A percentile compares a stretch with the other conserved stretches of the same genome.
Evolutionary conservation across 1,140 invertebrate species (phyloP).

Genomic region (Heliothis virescens): DNA sequence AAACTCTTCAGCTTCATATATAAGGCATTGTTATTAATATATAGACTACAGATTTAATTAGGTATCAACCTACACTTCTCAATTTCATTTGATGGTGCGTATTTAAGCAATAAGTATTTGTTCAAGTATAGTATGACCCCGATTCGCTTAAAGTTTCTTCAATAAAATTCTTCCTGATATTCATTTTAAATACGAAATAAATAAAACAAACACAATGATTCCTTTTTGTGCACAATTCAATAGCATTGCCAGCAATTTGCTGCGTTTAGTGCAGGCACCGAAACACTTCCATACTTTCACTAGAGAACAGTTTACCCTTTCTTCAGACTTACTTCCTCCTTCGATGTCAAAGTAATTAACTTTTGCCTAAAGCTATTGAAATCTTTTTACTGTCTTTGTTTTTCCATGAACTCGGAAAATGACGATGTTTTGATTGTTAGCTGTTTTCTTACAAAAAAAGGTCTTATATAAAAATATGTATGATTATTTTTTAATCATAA

Average conservation of each 20-base stretch:
- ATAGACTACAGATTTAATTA: no score
- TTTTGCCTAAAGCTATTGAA: neutral
- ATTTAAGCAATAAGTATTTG: no score
- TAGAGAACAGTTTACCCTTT: conserved; percentile 52
- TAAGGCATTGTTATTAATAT: no score
- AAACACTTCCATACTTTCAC: conserved; percentile 65
- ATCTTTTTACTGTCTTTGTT: neutral
- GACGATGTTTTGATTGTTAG: no score
- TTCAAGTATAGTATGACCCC: no score
- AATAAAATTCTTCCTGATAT: neutral
- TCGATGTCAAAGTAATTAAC: conserved; percentile 39
- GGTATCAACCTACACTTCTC: no score
- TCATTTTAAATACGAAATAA: neutral
- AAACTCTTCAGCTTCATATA: no score
- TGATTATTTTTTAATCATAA: no score
- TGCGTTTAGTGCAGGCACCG: conserved; percentile 52
- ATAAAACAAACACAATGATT: neutral
- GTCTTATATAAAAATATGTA: no score
- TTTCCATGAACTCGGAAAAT: neutral
- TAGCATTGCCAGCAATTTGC: conserved; percentile 19
- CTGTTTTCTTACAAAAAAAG: no score
- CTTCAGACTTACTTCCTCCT: conserved; percentile 46
- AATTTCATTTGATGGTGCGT: no score
- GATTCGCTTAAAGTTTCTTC: no score
- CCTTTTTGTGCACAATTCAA: neutral